Evolutionary conservation across 2,797 vertebrate genomes (phyloP).

Genomic region (Clarias fuscus): DNA sequence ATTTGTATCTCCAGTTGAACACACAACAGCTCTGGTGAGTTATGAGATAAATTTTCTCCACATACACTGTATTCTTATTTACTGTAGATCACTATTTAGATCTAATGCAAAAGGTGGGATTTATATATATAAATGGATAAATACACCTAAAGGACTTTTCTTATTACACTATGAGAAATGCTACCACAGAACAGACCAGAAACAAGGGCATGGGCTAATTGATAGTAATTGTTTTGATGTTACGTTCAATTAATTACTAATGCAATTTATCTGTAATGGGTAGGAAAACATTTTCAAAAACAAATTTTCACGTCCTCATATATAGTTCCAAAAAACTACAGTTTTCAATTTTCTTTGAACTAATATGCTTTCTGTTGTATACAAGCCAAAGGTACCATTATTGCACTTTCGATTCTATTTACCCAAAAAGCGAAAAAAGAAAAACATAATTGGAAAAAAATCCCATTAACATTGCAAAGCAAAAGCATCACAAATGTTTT

Average conservation of each 20-base stretch:
- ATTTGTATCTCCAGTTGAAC: background rate
- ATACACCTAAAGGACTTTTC: background rate
- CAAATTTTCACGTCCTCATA: background rate
- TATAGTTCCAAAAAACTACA: background rate
- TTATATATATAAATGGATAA: background rate
- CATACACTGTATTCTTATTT: background rate
- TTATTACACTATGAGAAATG: background rate
- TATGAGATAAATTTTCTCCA: background rate
- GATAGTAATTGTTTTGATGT: conserved; percentile 6
- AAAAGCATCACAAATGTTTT: background rate
- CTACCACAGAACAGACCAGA: background rate
- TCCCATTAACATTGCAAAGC: background rate
- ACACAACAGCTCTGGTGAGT: background rate
- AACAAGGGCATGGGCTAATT: background rate
- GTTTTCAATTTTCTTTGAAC: too few relatives aligned
- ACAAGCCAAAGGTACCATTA: background rate
- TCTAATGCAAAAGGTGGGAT: background rate
- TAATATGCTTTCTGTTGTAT: background rate
- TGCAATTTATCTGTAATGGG: background rate
- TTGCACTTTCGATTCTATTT: background rate
- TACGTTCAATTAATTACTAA: background rate
- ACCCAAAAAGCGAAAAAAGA: background rate
- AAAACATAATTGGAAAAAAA: background rate
- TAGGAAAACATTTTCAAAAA: background rate
- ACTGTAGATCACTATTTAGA: background rate